Percentiles rank a stretch among this genome's conserved stretches.
These are phyloP conservation scores for Typhlichthys subterraneus DNA, from an alignment of 2,797 vertebrate genomes.

Conservation along the genomic window DNA sequence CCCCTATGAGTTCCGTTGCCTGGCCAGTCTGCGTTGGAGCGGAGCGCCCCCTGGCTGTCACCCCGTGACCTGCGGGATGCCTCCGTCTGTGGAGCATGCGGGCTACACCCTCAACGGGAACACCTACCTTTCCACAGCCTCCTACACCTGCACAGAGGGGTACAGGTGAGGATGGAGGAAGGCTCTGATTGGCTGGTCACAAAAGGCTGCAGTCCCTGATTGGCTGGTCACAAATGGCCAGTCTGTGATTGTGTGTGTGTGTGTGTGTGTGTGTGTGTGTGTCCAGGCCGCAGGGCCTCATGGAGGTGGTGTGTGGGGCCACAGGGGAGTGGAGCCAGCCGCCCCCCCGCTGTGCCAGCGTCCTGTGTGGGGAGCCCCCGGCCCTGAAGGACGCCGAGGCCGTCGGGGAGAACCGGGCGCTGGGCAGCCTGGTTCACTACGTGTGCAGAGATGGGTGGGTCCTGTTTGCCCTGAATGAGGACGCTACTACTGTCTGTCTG, in stretches of 20 bases:
- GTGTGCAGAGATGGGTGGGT: slow-evolving; percentile 95
- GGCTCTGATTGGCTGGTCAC: too few species aligned
- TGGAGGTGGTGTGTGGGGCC: slow-evolving; percentile 84
- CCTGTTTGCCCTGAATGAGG: not conserved
- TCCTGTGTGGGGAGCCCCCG: slow-evolving; percentile 87
- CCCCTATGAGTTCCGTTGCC: slow-evolving; percentile 85
- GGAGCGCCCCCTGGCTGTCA: slow-evolving; percentile 83
- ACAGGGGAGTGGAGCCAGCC: slow-evolving; percentile 87
- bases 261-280: slow-evolving; percentile 45
- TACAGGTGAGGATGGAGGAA: slow-evolving; percentile 85
- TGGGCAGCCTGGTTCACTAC: slow-evolving; percentile 87
- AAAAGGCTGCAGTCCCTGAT: too few species aligned
- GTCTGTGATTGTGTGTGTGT: slow-evolving; percentile 6
- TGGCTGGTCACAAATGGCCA: too few species aligned
- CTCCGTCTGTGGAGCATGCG: slow-evolving; percentile 79
- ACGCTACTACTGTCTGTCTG: too few species aligned
- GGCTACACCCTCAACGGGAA: slow-evolving; percentile 78
- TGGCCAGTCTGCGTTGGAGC: slow-evolving; percentile 85
- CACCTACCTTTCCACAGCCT: slow-evolving; percentile 84
- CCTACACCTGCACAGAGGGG: slow-evolving; percentile 85
- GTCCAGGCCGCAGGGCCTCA: slow-evolving; percentile 87
- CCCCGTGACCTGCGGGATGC: slow-evolving; percentile 83
- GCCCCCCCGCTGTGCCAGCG: slow-evolving; percentile 79
- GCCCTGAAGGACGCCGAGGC: slow-evolving; percentile 82
- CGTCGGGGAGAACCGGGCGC: slow-evolving; percentile 84